Evolutionary conservation across 2,797 vertebrate genomes (phyloP).

Genomic region (Sternarchorhynchus goeldii): DNA sequence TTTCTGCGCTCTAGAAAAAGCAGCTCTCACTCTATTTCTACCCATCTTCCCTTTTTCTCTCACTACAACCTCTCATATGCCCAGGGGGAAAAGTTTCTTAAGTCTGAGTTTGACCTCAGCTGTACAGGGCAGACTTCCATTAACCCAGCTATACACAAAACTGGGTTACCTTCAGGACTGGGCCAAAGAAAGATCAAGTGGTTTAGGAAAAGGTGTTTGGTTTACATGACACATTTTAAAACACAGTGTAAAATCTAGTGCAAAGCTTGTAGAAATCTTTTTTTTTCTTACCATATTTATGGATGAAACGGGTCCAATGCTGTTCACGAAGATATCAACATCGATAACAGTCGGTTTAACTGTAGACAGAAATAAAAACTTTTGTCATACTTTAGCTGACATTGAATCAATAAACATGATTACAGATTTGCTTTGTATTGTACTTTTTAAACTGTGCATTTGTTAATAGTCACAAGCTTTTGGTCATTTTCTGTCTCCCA

Average conservation of each 20-base stretch:
- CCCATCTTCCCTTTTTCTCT: conserved; percentile 29
- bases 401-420: conserved; percentile 77
- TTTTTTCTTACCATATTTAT: conserved; percentile 94
- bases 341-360: conserved; percentile 94
- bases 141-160: conserved; percentile 33
- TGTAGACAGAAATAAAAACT: conserved; percentile 67
- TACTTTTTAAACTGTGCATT: no score
- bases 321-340: conserved; percentile 96
- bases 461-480: no score
- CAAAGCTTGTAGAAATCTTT: neutral
- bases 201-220: neutral
- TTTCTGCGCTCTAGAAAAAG: conserved; percentile 18
- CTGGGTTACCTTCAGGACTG: conserved; percentile 27
- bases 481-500: no score
- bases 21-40: conserved; percentile 3
- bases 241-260: neutral
- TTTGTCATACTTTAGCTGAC: conserved; percentile 3
- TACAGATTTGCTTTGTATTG: neutral
- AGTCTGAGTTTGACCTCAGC: conserved; percentile 30
- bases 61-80: conserved; percentile 23
- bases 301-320: conserved; percentile 97
- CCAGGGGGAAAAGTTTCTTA: conserved; percentile 23
- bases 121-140: conserved; percentile 33
- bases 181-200: neutral
- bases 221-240: conserved; percentile 12